These are phyloP conservation scores for Drosophila meridionalis DNA, from an alignment of 2,888 invertebrate species.

Conservation along the genomic window DNA sequence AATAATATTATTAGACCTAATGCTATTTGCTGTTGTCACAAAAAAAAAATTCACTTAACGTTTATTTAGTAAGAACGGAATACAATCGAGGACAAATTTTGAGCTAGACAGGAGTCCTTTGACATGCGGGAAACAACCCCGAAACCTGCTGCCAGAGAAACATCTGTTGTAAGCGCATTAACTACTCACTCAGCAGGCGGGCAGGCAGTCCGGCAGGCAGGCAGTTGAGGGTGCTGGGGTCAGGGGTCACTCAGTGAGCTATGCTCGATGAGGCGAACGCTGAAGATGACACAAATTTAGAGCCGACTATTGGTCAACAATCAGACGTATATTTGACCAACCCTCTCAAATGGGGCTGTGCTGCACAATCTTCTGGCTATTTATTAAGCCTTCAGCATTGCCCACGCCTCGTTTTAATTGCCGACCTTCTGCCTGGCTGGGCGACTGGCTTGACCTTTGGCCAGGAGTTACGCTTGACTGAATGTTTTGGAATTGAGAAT, in stretches of 20 bases:
- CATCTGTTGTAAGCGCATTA: constrained; percentile 75
- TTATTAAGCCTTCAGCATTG: constrained; percentile 60
- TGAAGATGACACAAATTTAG: constrained; percentile 71
- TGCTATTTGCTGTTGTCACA: constrained; percentile 25
- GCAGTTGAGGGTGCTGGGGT: constrained; percentile 16
- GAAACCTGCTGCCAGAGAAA: constrained; percentile 48
- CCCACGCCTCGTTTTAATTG: constrained; percentile 64
- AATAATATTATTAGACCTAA: constrained; percentile 25
- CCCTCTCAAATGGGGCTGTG: constrained; percentile 5
- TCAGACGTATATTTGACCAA: constrained; percentile 25
- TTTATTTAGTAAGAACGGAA: constrained; percentile 7
- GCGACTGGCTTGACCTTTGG: constrained; percentile 53
- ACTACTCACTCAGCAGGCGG: constrained; percentile 41
- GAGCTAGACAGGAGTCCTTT: neutral
- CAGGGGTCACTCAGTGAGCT: constrained; percentile 34
- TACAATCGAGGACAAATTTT: neutral
- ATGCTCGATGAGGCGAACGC: constrained; percentile 49
- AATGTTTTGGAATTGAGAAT: neutral
- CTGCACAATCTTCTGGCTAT: constrained; percentile 41
- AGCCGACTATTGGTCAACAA: constrained; percentile 51
- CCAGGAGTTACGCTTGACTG: constrained; percentile 44
- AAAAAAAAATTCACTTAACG: constrained; percentile 35
- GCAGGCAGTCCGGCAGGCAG: neutral
- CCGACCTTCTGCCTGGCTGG: constrained; percentile 55
- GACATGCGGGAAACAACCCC: constrained; percentile 25